Evolutionary conservation across 2,797 vertebrate species (phyloP), one percentile per base, ranked within the genome.

Genomic region (Chelidonichthys spinosus): DNA sequence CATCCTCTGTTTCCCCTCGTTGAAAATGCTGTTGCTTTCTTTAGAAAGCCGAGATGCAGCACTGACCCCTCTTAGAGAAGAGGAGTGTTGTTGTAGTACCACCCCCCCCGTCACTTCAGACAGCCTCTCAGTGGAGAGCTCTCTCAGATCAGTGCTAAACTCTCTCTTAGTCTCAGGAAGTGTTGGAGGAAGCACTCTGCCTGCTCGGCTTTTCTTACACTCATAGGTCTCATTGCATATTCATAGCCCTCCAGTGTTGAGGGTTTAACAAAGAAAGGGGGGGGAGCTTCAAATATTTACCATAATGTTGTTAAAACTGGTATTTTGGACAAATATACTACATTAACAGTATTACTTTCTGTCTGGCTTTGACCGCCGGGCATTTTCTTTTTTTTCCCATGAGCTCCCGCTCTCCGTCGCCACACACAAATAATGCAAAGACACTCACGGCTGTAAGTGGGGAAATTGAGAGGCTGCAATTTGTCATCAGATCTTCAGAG

Each of bases 91-190:
- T 90, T 85, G 81, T 83, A 78, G 82, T 81, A 70, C 61, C 32
- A 2, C 68, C 8, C 3, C 13, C 72, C 18, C 70, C 87, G 85
- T 91, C 90, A 92, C 91, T 92, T 92, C 83, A 89, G 83, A 91
- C 87, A 85, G 86, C 85, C 78, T 81, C 89, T 88, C 87, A 83
- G 81, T 90, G 78, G 78, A 90, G 89, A 85, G 85, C 89, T 72
- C 87, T 90, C 89, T 88, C 83, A 90, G 85, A 87, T 92, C 87
- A 83, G 78, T 82, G 75, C 75, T 91, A 88, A 93, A 92, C 92
- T 90, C 84, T 81, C 76, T 89, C 67, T 87, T 76, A 88, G 85
- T 87, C 88, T 87, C 87, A 89, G 88, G 87, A 90, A 90, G 91
- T 91, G 92, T 90, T 81, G 79, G 82, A 90, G 86, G 86, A 90